Conservation (phyloP, 2,888 invertebrate species). For the Caenorhabditis wallacei region DNA sequence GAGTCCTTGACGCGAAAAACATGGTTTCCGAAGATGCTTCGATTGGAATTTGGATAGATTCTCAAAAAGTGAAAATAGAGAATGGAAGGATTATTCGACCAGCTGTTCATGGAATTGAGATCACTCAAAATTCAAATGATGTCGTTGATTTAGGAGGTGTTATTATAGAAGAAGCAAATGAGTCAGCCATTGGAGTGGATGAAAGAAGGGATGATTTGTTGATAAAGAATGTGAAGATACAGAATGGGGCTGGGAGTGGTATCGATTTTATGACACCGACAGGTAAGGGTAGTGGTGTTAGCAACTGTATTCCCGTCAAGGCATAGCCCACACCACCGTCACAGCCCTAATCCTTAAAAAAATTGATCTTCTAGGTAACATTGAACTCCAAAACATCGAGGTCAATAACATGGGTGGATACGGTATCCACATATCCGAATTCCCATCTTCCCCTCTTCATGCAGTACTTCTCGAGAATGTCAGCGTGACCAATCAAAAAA, state of each 20-base stretch:
- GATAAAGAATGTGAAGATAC: conserved; percentile 56
- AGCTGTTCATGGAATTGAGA: conserved; percentile 68
- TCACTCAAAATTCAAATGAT: conserved; percentile 66
- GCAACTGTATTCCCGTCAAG: too few relatives aligned
- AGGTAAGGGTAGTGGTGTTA: too few relatives aligned
- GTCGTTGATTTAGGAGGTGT: conserved; percentile 67
- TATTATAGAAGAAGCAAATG: conserved; percentile 63
- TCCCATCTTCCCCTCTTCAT: conserved; percentile 64
- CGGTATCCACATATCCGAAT: conserved; percentile 69
- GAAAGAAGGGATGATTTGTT: conserved; percentile 66
- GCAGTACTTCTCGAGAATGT: conserved; percentile 58
- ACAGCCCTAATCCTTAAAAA: too few relatives aligned
- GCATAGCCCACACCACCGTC: too few relatives aligned
- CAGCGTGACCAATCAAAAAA: conserved; percentile 60
- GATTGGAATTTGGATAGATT: conserved; percentile 70
- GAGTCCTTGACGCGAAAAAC: conserved; percentile 49
- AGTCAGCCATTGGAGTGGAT: conserved; percentile 69
- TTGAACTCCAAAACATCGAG: conserved; percentile 58
- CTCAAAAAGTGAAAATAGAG: conserved; percentile 62
- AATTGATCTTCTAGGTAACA: conserved; percentile 46
- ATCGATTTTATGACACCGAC: conserved; percentile 71
- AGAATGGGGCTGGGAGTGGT: conserved; percentile 57
- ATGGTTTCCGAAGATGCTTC: conserved; percentile 64
- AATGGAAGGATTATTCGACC: conserved; percentile 49
- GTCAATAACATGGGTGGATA: conserved; percentile 56